Evolutionary conservation across 2,797 vertebrate genomes (phyloP).

Genomic region (Acrossocheilus wenchowensis): DNA sequence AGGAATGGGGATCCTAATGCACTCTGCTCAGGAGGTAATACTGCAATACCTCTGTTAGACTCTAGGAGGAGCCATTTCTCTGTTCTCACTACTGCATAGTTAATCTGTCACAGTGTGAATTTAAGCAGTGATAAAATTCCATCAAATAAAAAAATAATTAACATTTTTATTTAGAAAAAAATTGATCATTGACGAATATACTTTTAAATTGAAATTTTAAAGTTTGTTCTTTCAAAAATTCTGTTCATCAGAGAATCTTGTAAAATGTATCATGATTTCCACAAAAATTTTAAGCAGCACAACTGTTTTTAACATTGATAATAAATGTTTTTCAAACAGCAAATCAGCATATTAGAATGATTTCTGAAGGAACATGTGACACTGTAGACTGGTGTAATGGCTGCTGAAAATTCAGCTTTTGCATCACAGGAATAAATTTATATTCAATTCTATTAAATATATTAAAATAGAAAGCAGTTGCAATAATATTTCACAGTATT

Average conservation of each 20-base stretch:
- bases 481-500: neutral
- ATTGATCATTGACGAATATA: neutral
- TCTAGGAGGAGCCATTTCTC: neutral
- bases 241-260: neutral
- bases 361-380: neutral
- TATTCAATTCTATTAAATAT: neutral
- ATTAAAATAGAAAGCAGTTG: neutral
- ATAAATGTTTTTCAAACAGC: neutral
- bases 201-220: no score
- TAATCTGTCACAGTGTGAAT: neutral
- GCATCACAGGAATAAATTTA: neutral
- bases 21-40: conserved; percentile 92
- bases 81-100: neutral
- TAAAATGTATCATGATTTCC: neutral
- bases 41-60: neutral
- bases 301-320: neutral
- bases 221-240: neutral
- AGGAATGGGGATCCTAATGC: conserved; percentile 92
- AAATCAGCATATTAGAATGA: neutral
- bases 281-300: neutral
- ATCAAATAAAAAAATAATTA: neutral
- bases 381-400: neutral
- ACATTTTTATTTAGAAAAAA: neutral
- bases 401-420: neutral
- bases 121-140: neutral